Evolutionary conservation across 1,140 invertebrate genomes (phyloP).

Genomic region (Zaprionus ghesquierei): DNA sequence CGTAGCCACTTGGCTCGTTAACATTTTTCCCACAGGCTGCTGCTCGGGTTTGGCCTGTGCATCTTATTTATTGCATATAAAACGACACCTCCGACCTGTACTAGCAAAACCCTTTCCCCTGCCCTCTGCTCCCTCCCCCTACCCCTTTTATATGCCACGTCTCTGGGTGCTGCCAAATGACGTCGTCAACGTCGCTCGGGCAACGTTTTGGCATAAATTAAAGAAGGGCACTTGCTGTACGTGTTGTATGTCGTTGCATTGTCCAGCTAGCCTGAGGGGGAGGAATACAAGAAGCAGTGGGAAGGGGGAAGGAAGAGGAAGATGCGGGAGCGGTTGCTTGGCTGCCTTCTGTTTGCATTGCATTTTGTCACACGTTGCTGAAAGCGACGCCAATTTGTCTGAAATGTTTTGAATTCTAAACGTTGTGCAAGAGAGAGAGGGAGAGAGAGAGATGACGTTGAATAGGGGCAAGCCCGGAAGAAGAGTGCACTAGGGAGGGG

Average conservation of each 20-base stretch:
- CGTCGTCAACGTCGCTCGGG: conserved; percentile 73
- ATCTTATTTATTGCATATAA: conserved; percentile 78
- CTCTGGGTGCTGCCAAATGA: conserved; percentile 47
- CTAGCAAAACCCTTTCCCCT: not conserved
- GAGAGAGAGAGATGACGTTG: not conserved
- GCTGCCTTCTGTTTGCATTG: conserved; percentile 59
- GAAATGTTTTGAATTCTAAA: conserved; percentile 80
- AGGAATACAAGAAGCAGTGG: not conserved
- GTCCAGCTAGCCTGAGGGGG: conserved; percentile 32
- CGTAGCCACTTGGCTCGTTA: conserved; percentile 60
- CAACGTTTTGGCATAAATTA: conserved; percentile 78
- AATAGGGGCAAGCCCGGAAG: not conserved
- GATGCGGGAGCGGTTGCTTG: not conserved
- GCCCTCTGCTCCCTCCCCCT: not conserved
- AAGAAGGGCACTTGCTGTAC: conserved; percentile 60
- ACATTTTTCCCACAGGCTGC: conserved; percentile 66
- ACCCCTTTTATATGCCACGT: not conserved
- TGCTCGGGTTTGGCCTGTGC: conserved; percentile 12
- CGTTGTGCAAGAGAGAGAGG: conserved; percentile 16
- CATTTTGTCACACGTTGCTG: conserved; percentile 77
- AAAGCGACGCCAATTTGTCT: conserved; percentile 80
- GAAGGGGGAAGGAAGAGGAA: not conserved
- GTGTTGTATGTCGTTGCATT: conserved; percentile 30
- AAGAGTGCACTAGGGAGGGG: not conserved
- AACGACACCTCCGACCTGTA: conserved; percentile 60